Conservation (phyloP, 2,113 vertebrate species). For the Gallinago undulata region DNA sequence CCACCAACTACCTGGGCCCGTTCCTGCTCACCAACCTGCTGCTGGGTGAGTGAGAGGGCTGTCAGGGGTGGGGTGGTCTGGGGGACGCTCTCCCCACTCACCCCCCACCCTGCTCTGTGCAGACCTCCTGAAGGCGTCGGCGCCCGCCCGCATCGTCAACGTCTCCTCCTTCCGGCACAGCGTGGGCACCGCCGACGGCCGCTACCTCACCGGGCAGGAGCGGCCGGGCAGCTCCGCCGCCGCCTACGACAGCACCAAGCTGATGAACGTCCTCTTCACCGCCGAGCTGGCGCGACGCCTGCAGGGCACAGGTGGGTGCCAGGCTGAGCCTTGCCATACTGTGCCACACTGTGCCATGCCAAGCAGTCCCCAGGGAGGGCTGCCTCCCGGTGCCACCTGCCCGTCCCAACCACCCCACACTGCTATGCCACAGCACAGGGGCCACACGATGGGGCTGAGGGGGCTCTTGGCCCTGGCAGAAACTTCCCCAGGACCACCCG, state of each 20-base stretch:
- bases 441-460: rapidly evolving
- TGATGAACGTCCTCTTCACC: conserved; percentile 85
- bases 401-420: rapidly evolving
- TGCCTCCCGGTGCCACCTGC: background rate
- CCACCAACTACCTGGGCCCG: conserved; percentile 85
- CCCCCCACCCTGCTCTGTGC: background rate
- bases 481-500: rapidly evolving
- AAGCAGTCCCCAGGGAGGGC: rapidly evolving
- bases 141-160: conserved; percentile 79
- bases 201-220: conserved; percentile 75
- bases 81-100: background rate
- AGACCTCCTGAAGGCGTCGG: conserved; percentile 81
- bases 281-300: conserved; percentile 80
- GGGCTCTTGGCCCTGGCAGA: background rate
- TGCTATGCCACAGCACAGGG: rapidly evolving
- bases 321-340: rapidly evolving
- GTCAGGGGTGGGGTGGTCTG: background rate
- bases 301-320: conserved; percentile 76
- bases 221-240: rapidly evolving
- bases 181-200: conserved; percentile 67
- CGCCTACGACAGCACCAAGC: conserved; percentile 82
- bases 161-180: conserved; percentile 79
- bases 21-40: conserved; percentile 90
- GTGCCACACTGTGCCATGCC: background rate
- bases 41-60: conserved; percentile 70